A percentile compares a stretch with the other conserved stretches of the same genome.
phyloP scores from a whole-genome alignment of 2,113 vertebrate genomes.

The Pao palembangensis region DNA sequence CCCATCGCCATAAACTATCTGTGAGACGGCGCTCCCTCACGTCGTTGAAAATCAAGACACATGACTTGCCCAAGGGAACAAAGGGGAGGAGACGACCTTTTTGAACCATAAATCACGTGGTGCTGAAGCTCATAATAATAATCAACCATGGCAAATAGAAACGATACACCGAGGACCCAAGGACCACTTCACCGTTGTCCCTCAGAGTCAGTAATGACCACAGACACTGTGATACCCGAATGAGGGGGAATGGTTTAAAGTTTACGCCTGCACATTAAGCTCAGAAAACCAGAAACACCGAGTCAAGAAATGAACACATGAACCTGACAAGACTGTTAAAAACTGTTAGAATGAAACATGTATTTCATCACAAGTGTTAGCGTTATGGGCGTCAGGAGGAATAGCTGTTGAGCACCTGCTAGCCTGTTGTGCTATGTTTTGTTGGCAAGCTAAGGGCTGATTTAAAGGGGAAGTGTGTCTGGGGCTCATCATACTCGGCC shows the following conservation, averaged over 20 bases:
- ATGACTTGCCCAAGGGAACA: conserved; percentile 22
- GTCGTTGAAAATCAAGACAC: conserved; percentile 8
- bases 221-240: conserved; percentile 5
- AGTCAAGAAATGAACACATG: conserved; percentile 1
- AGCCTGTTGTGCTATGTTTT: conserved; percentile 1
- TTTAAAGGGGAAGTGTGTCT: not conserved
- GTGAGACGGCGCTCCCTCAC: not conserved
- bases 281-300: conserved; percentile 5
- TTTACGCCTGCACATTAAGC: conserved; percentile 24
- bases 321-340: not conserved
- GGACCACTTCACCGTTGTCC: conserved; percentile 19
- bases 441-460: too few relatives aligned
- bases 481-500: conserved; percentile 20
- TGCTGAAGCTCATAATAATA: conserved; percentile 35
- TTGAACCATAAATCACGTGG: conserved; percentile 51
- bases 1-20: not conserved
- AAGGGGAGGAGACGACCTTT: conserved; percentile 15
- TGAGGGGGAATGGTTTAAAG: conserved; percentile 11
- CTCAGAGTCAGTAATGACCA: not conserved
- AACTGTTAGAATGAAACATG: too few relatives aligned
- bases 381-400: too few relatives aligned
- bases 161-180: not conserved
- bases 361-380: not conserved
- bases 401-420: not conserved
- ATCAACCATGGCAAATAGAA: conserved; percentile 38